Conservation (phyloP, 2,888 invertebrate species). For the Mythimna loreyi region DNA sequence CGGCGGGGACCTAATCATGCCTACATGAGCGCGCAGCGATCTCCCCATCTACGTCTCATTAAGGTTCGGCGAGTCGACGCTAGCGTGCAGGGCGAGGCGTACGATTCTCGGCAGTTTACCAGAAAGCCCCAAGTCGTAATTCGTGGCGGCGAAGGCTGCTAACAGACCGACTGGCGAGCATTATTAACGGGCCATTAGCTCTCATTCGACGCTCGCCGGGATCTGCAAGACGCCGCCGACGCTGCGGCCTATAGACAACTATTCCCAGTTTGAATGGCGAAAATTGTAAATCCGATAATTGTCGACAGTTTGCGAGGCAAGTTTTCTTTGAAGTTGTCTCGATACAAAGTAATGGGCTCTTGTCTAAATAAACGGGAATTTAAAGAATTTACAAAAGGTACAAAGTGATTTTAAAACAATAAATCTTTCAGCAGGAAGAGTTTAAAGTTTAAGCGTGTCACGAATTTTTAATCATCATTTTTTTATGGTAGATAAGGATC, state of each 20-base stretch:
- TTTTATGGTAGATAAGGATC: background rate
- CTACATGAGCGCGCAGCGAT: slow-evolving; percentile 68
- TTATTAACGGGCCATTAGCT: slow-evolving; percentile 88
- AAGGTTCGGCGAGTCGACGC: slow-evolving; percentile 63
- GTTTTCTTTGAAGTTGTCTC: slow-evolving; percentile 37
- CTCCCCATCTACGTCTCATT: slow-evolving; percentile 75
- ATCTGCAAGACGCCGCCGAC: slow-evolving; percentile 70
- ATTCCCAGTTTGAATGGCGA: slow-evolving; percentile 50
- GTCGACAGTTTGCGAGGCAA: slow-evolving; percentile 46
- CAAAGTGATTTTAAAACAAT: slow-evolving; percentile 2
- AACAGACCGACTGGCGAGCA: slow-evolving; percentile 83
- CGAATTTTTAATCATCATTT: background rate
- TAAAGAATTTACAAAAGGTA: background rate
- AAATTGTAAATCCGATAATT: slow-evolving; percentile 70
- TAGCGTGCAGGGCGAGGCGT: slow-evolving; percentile 70
- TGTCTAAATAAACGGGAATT: slow-evolving; percentile 26
- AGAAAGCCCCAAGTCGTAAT: slow-evolving; percentile 82
- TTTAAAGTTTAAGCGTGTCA: background rate
- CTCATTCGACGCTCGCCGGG: slow-evolving; percentile 79
- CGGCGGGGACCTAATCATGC: slow-evolving; percentile 69
- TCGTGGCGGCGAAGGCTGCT: slow-evolving; percentile 80
- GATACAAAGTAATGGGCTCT: slow-evolving; percentile 24
- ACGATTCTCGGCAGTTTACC: slow-evolving; percentile 81
- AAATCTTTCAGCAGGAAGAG: background rate
- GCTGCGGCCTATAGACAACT: slow-evolving; percentile 61